phyloP scores from a whole-genome alignment of 2,113 vertebrate genomes.

The Cyanistes caeruleus region DNA sequence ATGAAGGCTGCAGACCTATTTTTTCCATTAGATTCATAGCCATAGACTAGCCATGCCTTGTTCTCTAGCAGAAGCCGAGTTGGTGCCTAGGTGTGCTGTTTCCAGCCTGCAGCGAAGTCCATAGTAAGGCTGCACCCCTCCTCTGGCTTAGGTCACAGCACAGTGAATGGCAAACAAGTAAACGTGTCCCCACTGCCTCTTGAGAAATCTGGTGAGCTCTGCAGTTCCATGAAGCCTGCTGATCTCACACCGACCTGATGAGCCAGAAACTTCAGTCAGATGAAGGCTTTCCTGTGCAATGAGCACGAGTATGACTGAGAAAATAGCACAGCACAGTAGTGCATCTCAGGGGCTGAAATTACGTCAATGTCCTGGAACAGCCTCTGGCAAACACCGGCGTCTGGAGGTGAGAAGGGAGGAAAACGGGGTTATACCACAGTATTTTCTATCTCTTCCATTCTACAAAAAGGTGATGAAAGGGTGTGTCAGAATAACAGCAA shows the following conservation, averaged over 20 bases:
- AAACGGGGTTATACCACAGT: background rate
- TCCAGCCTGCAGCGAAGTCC: background rate
- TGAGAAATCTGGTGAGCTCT: background rate
- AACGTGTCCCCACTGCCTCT: background rate
- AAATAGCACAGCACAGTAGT: background rate
- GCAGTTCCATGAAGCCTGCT: background rate
- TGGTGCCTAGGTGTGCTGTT: background rate
- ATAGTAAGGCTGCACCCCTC: background rate
- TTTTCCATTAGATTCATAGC: background rate
- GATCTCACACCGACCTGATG: background rate
- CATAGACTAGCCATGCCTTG: rapidly evolving
- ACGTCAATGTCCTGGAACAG: background rate
- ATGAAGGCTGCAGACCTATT: background rate
- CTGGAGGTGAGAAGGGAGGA: background rate
- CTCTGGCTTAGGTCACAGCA: background rate
- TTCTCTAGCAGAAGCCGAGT: background rate
- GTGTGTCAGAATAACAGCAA: background rate
- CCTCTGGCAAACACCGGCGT: background rate
- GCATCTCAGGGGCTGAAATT: background rate
- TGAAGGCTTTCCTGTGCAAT: background rate
- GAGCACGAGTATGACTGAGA: background rate
- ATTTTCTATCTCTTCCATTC: background rate
- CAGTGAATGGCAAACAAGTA: background rate
- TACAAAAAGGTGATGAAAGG: background rate
- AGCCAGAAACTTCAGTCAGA: background rate